Evolutionary conservation across 1,140 invertebrate genomes (phyloP).

Genomic region (Luehdorfia chinensis): DNA sequence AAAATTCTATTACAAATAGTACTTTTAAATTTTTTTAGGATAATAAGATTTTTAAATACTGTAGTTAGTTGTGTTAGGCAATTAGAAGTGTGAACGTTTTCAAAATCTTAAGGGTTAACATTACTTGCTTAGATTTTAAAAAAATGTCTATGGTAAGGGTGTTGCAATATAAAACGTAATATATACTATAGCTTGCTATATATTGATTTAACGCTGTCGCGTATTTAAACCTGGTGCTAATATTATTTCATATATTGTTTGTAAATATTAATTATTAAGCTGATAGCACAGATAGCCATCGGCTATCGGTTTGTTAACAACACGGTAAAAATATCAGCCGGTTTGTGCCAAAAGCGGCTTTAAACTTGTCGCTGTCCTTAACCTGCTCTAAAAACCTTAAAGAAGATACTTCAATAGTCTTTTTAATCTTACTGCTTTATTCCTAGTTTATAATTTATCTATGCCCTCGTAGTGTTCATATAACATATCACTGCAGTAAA

Average conservation of each 20-base stretch:
- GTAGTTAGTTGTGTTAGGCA: constrained; percentile 14
- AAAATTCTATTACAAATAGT: constrained; percentile 28
- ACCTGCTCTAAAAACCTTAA: too few relatives aligned
- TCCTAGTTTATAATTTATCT: too few relatives aligned
- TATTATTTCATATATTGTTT: constrained; percentile 15
- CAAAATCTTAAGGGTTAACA: constrained; percentile 6
- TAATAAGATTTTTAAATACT: constrained; percentile 17
- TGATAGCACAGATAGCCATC: too few relatives aligned
- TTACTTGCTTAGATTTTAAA: too few relatives aligned
- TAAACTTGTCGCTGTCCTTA: too few relatives aligned
- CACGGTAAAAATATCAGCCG: too few relatives aligned
- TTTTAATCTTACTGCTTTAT: too few relatives aligned
- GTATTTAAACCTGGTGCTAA: constrained; percentile 20
- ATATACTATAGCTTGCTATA: constrained; percentile 14
- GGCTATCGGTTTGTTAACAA: too few relatives aligned
- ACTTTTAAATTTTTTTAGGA: constrained; percentile 21
- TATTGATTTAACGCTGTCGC: constrained; percentile 4
- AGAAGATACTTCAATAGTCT: too few relatives aligned
- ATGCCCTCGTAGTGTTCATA: too few relatives aligned
- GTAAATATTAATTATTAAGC: constrained; percentile 7
- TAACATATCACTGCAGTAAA: too few relatives aligned
- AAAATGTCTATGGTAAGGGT: constrained; percentile 16
- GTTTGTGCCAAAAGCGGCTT: too few relatives aligned
- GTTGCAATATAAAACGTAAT: constrained; percentile 23
- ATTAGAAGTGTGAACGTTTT: constrained; percentile 19